Conservation (phyloP, 53 echinoderm and acorn worm genomes). For the Patiria pectinifera region DNA sequence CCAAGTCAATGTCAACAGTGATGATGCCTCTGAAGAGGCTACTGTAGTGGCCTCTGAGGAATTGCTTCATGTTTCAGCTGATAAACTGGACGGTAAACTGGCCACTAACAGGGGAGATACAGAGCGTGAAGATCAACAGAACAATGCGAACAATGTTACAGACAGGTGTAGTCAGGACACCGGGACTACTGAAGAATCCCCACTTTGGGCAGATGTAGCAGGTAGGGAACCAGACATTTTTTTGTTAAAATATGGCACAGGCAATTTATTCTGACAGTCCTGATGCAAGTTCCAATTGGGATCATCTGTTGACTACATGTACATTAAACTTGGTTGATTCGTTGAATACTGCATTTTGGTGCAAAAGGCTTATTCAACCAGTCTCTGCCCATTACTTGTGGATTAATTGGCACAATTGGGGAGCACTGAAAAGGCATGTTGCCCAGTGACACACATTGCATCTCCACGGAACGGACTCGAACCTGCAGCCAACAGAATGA, state of each 20-base stretch:
- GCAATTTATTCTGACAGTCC: neutral
- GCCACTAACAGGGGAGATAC: neutral
- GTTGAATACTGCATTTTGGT: no score
- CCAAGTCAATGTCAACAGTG: neutral
- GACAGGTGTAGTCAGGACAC: slow-evolving; percentile 26
- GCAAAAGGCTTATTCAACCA: no score
- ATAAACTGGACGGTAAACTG: neutral
- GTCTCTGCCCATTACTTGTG: no score
- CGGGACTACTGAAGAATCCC: neutral
- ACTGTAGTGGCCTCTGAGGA: neutral
- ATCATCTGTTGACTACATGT: no score
- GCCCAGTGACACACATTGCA: no score
- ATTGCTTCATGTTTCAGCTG: neutral
- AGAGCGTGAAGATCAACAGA: neutral
- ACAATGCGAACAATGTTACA: neutral
- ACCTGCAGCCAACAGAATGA: no score
- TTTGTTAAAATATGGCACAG: neutral
- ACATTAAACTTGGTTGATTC: no score
- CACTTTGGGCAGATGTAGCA: slow-evolving; percentile 36
- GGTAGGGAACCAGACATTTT: slow-evolving; percentile 13
- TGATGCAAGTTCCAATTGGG: no score
- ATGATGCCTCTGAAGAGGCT: neutral
- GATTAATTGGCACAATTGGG: no score
- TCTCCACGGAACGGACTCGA: no score
- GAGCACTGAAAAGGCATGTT: no score